phyloP scores from a whole-genome alignment of 1,140 invertebrate genomes.

The Drosophila eugracilis region DNA sequence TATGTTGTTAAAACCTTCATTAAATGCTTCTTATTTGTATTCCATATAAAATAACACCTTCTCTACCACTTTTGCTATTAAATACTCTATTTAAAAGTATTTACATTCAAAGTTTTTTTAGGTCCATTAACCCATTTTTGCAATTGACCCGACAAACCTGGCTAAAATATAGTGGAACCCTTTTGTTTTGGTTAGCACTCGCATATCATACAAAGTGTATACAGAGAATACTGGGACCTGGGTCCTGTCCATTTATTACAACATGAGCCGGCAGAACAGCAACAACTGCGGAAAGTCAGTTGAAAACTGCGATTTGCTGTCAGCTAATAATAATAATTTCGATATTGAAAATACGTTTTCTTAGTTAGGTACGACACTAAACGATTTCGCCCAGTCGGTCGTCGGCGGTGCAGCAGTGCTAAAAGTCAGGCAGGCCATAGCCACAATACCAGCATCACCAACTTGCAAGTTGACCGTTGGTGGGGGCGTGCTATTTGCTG shows the following conservation, averaged over 20 bases:
- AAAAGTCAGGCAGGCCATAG: slow-evolving; percentile 75
- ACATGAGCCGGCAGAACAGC: slow-evolving; percentile 70
- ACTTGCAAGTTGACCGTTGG: slow-evolving; percentile 71
- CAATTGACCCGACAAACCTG: slow-evolving; percentile 22
- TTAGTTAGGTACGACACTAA: slow-evolving; percentile 83
- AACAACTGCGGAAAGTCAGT: slow-evolving; percentile 64
- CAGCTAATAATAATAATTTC: slow-evolving; percentile 84
- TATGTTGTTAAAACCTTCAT: too few relatives aligned
- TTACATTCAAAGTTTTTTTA: too few relatives aligned
- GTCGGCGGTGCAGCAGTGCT: slow-evolving; percentile 53
- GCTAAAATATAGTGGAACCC: slow-evolving; percentile 29
- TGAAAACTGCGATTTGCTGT: slow-evolving; percentile 82
- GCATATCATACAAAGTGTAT: slow-evolving; percentile 72
- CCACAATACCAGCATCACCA: slow-evolving; percentile 10
- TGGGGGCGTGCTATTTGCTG: slow-evolving; percentile 78
- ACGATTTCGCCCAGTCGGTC: slow-evolving; percentile 76
- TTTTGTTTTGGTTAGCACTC: slow-evolving; percentile 58
- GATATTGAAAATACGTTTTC: slow-evolving; percentile 84
- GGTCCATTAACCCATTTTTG: slow-evolving; percentile 3
- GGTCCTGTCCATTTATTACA: slow-evolving; percentile 77
- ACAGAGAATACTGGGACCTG: slow-evolving; percentile 38
- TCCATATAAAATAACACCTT: neutral
- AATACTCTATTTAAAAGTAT: neutral
- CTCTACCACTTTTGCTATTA: neutral
- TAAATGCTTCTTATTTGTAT: too few relatives aligned